Conservation (phyloP, 2,797 vertebrate species). For the Pangasius larnaudii region DNA sequence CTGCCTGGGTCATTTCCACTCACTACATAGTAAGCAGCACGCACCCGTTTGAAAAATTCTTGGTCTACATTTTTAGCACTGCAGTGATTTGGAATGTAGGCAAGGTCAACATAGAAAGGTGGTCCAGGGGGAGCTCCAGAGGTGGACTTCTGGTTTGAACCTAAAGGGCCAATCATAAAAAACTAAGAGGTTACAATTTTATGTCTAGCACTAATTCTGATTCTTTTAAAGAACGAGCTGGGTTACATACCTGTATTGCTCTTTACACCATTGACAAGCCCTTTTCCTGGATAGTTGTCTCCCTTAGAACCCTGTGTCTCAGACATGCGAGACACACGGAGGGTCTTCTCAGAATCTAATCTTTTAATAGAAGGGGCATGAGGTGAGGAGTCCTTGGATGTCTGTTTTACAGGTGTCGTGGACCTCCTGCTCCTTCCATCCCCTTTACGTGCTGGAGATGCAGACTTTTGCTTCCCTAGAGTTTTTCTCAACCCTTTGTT, state of each 20-base stretch:
- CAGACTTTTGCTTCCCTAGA: slow-evolving; percentile 85
- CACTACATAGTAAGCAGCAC: slow-evolving; percentile 93
- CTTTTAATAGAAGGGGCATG: slow-evolving; percentile 78
- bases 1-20: slow-evolving; percentile 93
- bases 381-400: slow-evolving; percentile 78
- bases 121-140: slow-evolving; percentile 77
- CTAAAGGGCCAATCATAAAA: slow-evolving; percentile 59
- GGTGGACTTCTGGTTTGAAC: slow-evolving; percentile 78
- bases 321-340: slow-evolving; percentile 75
- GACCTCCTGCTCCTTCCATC: slow-evolving; percentile 86
- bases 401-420: slow-evolving; percentile 85
- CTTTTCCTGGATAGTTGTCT: slow-evolving; percentile 82
- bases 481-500: slow-evolving; percentile 85
- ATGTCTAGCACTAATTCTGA: neutral
- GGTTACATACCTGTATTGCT: slow-evolving; percentile 76
- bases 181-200: neutral
- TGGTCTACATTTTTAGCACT: slow-evolving; percentile 96
- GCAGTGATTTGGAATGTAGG: slow-evolving; percentile 98
- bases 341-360: slow-evolving; percentile 82
- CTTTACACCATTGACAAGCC: slow-evolving; percentile 86
- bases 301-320: slow-evolving; percentile 77
- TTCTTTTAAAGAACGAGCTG: slow-evolving; percentile 5
- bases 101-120: slow-evolving; percentile 94
- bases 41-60: slow-evolving; percentile 95
- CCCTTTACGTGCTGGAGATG: slow-evolving; percentile 85